These are phyloP conservation scores for Cryptoprocta ferox DNA, from an alignment of 2,797 vertebrate genomes.

Conservation along the genomic window DNA sequence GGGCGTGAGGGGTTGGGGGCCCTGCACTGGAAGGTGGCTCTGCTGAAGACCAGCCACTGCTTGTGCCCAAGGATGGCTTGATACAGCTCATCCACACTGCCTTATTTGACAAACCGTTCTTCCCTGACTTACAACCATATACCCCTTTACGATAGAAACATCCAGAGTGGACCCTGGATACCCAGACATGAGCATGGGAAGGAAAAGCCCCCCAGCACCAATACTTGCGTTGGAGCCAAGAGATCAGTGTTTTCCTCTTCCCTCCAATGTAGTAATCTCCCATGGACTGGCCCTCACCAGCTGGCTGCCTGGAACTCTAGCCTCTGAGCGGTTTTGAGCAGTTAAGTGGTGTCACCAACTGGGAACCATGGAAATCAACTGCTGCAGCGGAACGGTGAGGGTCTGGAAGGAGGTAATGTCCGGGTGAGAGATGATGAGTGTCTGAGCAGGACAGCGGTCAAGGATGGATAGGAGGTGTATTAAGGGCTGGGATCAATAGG, in stretches of 20 bases:
- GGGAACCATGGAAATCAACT: neutral
- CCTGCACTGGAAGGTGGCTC: neutral
- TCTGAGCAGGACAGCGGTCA: neutral
- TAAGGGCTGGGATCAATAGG: neutral
- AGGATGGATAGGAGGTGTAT: neutral
- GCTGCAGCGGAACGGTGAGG: neutral
- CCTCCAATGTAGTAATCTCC: neutral
- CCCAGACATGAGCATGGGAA: neutral
- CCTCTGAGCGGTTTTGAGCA: neutral
- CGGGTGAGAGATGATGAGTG: neutral
- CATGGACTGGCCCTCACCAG: neutral
- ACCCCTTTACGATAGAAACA: neutral
- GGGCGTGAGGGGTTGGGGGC: fast-evolving
- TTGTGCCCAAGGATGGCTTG: neutral
- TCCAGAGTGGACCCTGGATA: neutral
- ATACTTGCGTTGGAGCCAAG: neutral
- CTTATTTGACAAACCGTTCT: neutral
- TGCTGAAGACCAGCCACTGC: neutral
- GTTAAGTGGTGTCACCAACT: neutral
- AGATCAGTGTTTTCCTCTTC: neutral
- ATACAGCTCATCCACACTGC: neutral
- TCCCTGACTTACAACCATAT: neutral
- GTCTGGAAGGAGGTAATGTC: neutral
- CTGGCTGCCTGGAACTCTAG: neutral
- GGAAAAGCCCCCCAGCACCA: neutral